Evolutionary conservation across 2,888 invertebrate species (phyloP).

Genomic region (Entomobrya proxima): DNA sequence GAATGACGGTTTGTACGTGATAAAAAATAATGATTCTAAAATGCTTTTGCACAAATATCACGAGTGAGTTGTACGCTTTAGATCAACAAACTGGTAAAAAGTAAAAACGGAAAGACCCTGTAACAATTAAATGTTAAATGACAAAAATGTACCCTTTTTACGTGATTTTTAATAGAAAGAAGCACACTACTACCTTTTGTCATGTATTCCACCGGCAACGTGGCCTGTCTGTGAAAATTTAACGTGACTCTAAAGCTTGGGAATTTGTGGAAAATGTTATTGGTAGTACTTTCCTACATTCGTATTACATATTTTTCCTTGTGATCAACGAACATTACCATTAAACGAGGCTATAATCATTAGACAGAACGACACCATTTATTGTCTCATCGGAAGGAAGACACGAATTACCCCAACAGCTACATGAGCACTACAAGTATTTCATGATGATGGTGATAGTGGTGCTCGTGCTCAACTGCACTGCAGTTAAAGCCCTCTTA

Average conservation of each 20-base stretch:
- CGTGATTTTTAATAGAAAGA: no score
- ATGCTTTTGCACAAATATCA: neutral
- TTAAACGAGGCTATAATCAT: conserved; percentile 49
- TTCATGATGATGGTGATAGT: neutral
- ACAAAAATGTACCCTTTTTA: no score
- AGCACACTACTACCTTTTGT: no score
- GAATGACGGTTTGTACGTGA: neutral
- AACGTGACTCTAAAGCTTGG: no score
- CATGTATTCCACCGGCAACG: no score
- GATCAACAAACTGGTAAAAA: no score
- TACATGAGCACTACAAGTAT: neutral
- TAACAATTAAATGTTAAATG: no score
- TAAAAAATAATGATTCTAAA: neutral
- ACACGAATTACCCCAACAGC: conserved; percentile 18
- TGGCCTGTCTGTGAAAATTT: no score
- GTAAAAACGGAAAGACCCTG: no score
- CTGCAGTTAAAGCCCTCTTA: no score
- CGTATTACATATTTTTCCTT: conserved; percentile 31
- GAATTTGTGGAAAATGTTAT: no score
- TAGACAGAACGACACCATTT: conserved; percentile 60
- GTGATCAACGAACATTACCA: conserved; percentile 62
- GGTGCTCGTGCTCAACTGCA: neutral
- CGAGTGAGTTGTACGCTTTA: no score
- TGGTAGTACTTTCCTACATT: neutral
- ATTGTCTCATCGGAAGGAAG: conserved; percentile 44